These are phyloP conservation scores for Aeoliscus strigatus DNA, from an alignment of 2,797 vertebrate species.

Conservation along the genomic window DNA sequence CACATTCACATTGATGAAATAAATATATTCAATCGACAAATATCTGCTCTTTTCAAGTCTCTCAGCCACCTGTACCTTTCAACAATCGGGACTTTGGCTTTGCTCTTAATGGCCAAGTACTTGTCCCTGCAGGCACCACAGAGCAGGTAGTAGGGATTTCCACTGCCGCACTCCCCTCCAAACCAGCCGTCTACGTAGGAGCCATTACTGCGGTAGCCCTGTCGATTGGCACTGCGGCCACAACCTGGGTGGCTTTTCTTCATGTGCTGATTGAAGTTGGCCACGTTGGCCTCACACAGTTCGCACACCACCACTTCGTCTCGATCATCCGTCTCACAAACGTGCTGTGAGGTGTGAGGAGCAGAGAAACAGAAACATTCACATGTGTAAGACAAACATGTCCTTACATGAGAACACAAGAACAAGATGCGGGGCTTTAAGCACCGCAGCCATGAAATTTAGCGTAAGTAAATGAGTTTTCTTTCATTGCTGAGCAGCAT, in stretches of 20 bases:
- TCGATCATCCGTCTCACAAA: conserved; percentile 94
- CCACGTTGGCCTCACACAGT: conserved; percentile 90
- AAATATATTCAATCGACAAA: too few relatives aligned
- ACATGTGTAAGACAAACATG: conserved; percentile 3
- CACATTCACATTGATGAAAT: too few relatives aligned
- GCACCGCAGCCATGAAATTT: conserved; percentile 3
- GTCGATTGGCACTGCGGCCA: conserved; percentile 92
- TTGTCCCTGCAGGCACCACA: conserved; percentile 93
- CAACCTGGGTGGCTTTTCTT: conserved; percentile 96
- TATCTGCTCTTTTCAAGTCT: neutral
- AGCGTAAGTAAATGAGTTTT: neutral
- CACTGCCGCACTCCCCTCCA: conserved; percentile 94
- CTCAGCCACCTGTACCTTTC: conserved; percentile 80
- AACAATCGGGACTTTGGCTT: conserved; percentile 81
- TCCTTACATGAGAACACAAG: conserved; percentile 2
- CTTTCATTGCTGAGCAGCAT: conserved; percentile 5
- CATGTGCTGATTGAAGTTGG: conserved; percentile 98
- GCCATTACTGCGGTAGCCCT: conserved; percentile 96
- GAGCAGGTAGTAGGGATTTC: conserved; percentile 94
- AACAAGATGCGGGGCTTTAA: conserved; percentile 3
- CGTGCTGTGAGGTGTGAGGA: conserved; percentile 76
- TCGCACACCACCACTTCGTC: conserved; percentile 96
- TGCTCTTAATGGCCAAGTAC: conserved; percentile 89
- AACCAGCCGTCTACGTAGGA: conserved; percentile 99
- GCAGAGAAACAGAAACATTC: conserved; percentile 2